These are phyloP conservation scores for Entomobrya multifasciata DNA, from an alignment of 2,888 invertebrate species.

Conservation along the genomic window DNA sequence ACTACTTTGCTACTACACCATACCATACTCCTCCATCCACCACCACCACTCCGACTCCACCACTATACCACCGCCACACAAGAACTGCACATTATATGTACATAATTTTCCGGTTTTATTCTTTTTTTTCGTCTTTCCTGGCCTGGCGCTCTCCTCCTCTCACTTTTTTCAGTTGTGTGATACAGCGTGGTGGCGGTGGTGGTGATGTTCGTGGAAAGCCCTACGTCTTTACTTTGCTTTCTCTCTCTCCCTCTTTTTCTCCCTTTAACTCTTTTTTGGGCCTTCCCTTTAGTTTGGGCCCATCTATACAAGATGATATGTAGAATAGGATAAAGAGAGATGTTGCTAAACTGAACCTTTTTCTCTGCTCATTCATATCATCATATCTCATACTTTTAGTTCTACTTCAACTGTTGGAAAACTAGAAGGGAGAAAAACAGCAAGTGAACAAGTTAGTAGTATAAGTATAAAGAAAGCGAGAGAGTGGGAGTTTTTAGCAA, in stretches of 20 bases:
- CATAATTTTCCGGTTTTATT: constrained; percentile 71
- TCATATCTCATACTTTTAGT: constrained; percentile 66
- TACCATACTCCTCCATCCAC: background rate
- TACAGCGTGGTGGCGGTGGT: constrained; percentile 24
- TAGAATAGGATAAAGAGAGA: constrained; percentile 44
- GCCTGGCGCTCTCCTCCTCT: constrained; percentile 28
- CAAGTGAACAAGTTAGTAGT: constrained; percentile 14
- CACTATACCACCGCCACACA: background rate
- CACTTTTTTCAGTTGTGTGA: constrained; percentile 40
- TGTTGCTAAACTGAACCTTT: constrained; percentile 50
- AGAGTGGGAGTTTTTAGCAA: background rate
- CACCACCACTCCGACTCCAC: too few species aligned
- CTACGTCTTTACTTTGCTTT: constrained; percentile 45
- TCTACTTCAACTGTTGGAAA: constrained; percentile 43
- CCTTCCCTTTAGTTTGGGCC: constrained; percentile 11
- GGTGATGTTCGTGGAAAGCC: constrained; percentile 47
- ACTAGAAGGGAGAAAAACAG: constrained; percentile 37
- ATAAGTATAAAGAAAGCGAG: background rate
- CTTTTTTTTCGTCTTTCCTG: constrained; percentile 45
- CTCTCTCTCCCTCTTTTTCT: constrained; percentile 12
- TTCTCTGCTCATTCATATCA: constrained; percentile 27
- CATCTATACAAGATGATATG: constrained; percentile 28
- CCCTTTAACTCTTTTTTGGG: background rate
- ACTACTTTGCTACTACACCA: background rate
- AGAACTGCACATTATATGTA: constrained; percentile 56